Conservation (phyloP, 2,797 vertebrate species). For the Sternarchorhynchus goeldii region DNA sequence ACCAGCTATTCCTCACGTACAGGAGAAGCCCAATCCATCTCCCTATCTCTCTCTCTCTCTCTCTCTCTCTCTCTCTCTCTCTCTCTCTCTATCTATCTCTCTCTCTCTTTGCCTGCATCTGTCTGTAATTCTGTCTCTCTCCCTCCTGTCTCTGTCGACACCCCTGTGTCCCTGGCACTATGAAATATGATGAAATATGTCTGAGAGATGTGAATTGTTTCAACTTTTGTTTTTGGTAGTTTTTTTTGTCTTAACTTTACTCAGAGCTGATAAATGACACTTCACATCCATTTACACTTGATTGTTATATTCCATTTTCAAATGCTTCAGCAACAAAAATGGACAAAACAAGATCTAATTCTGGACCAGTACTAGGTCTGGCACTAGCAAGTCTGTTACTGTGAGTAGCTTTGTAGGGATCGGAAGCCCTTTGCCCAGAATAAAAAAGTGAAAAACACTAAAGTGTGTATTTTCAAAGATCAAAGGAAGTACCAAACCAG, state of each 20-base stretch:
- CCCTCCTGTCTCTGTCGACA: slow-evolving; percentile 46
- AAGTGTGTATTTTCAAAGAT: slow-evolving; percentile 41
- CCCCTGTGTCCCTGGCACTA: slow-evolving; percentile 48
- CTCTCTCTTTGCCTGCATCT: slow-evolving; percentile 29
- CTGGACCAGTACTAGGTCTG: not conserved
- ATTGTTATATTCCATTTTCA: not conserved
- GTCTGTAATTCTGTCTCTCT: slow-evolving; percentile 45
- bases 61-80: slow-evolving; percentile 15
- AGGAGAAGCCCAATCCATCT: slow-evolving; percentile 16
- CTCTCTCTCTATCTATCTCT: not conserved
- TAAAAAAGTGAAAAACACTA: slow-evolving; percentile 13
- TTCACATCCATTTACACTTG: not conserved
- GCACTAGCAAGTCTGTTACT: not conserved
- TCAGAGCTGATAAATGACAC: not conserved
- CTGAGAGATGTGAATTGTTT: slow-evolving; percentile 52
- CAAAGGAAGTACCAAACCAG: slow-evolving; percentile 37
- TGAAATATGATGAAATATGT: slow-evolving; percentile 59
- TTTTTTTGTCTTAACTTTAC: slow-evolving; percentile 42
- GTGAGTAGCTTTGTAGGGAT: not conserved
- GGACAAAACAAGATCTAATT: not conserved
- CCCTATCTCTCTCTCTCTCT: slow-evolving; percentile 22
- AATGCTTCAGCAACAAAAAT: not conserved
- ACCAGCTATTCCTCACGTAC: slow-evolving; percentile 46
- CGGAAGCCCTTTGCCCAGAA: slow-evolving; percentile 15
- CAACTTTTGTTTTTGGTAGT: slow-evolving; percentile 30